Percentiles rank a stretch among this genome's conserved stretches.
These are phyloP conservation scores for Diorhabda elongata DNA, from an alignment of 1,140 invertebrate species.

Conservation along the genomic window DNA sequence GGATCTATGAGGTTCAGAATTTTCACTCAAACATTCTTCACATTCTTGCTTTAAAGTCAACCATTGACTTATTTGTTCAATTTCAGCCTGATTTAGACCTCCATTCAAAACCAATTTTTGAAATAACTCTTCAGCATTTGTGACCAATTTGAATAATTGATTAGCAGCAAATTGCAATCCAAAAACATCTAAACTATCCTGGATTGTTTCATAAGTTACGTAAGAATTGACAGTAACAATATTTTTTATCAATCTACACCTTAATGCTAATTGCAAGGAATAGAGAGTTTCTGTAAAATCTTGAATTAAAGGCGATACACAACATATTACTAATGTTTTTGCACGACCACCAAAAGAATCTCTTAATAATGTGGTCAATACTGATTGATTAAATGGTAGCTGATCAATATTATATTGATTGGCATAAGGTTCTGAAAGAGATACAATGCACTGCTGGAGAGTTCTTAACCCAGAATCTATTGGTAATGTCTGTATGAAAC, in stretches of 20 bases:
- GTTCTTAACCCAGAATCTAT: conserved; percentile 54
- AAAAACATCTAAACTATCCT: conserved; percentile 54
- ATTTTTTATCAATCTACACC: conserved; percentile 60
- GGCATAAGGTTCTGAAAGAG: conserved; percentile 55
- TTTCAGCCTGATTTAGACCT: conserved; percentile 60
- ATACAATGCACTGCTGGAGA: conserved; percentile 59
- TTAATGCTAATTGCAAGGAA: conserved; percentile 57
- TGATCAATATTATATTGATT: conserved; percentile 48
- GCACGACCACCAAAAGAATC: conserved; percentile 67
- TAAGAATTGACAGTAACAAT: conserved; percentile 64
- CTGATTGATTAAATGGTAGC: conserved; percentile 57
- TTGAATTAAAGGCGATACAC: conserved; percentile 58
- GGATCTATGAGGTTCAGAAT: conserved; percentile 54
- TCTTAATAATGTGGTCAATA: conserved; percentile 61
- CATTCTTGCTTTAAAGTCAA: conserved; percentile 79
- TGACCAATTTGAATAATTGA: conserved; percentile 76
- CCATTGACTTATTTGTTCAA: conserved; percentile 80
- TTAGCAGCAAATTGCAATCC: conserved; percentile 75
- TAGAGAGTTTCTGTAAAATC: conserved; percentile 61
- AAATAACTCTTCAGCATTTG: conserved; percentile 78
- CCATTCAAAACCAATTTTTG: conserved; percentile 61
- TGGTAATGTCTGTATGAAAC: conserved; percentile 47
- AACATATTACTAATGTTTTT: conserved; percentile 62
- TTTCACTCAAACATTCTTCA: conserved; percentile 70
- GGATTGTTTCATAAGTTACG: conserved; percentile 58